phyloP scores from a whole-genome alignment of 2,797 vertebrate species.

The Streptopelia turtur region DNA sequence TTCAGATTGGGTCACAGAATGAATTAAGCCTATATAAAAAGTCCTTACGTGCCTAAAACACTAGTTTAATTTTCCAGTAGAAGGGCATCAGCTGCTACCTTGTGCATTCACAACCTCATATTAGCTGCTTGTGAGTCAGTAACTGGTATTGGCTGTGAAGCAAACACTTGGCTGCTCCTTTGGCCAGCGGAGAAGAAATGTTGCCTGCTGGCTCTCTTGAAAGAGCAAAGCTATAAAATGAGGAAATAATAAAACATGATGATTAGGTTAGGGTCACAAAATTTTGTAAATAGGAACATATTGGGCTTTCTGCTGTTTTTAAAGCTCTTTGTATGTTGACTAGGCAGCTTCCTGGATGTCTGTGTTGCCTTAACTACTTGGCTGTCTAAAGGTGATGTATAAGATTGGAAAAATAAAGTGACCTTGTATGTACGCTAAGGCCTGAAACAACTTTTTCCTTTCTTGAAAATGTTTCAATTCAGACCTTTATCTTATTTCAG shows the following conservation, averaged over 20 bases:
- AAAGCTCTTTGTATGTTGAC: neutral
- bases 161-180: conserved; percentile 56
- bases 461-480: neutral
- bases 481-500: neutral
- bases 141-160: conserved; percentile 42
- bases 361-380: neutral
- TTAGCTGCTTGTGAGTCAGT: conserved; percentile 42
- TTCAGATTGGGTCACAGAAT: neutral
- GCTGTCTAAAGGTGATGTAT: neutral
- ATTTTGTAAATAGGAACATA: conserved; percentile 46
- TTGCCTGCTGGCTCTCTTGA: neutral
- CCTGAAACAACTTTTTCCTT: neutral
- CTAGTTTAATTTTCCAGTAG: conserved; percentile 60
- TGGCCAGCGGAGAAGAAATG: conserved; percentile 28
- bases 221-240: conserved; percentile 43
- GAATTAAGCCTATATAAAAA: neutral
- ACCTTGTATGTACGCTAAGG: neutral
- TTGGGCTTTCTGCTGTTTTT: conserved; percentile 32
- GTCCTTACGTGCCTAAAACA: neutral
- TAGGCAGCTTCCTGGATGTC: conserved; percentile 13
- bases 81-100: conserved; percentile 64
- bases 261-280: conserved; percentile 57
- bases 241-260: conserved; percentile 54
- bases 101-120: neutral
- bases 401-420: neutral